Base-by-base conservation (phyloP, 1,140 invertebrate genomes). In the Brachionus rubens region DNA sequence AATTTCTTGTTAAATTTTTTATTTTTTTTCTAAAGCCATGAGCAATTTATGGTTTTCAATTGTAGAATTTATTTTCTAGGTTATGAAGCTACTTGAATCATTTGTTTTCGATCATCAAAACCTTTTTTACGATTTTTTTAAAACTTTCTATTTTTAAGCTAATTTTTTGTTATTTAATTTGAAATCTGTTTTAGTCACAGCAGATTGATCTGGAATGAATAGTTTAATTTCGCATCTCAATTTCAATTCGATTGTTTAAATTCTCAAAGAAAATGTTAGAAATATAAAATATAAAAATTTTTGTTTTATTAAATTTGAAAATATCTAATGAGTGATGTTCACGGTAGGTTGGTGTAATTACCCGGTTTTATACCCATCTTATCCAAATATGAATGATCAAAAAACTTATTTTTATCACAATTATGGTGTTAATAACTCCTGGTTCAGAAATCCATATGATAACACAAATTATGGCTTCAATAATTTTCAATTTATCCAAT, bases 1-100 rank as follows among this genome's bases (percentile, higher is more conserved):
- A 19, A 26, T 26, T 21, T 54, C 30, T 26, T 54, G 24, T 14
- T 36, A 33, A 33, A 33, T 59, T 59, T 33, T 36, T 59, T 33
- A 33, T 59, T 59, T 10, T 33, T 59, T 9, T 19, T 36, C n/a
- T 59, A n/a, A n/a, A 59, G 54, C 54, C 54, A 59, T 10, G 19
- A 59, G 54, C 28, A n/a, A 33, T 59, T 40, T 5, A 36, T 36
- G 3, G 3, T 36, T 36, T 5, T 36, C 33, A 36, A 36, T 5
- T 5, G 9, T 5, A 36, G 33, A 9, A 36, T 59, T 54, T 28
- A n/a, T 16, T 50, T 50, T 54, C 30, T 59, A 36, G 54, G 54
- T 59, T 59, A 59, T 59, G n/a, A n/a, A n/a, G n/a, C n/a, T n/a
- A n/a, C n/a, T 26, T 59, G 54, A 59, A 59, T 59, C 9, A 30